Evolutionary conservation across 2,888 invertebrate species (phyloP).

Genomic region (Frankliniella fusca): DNA sequence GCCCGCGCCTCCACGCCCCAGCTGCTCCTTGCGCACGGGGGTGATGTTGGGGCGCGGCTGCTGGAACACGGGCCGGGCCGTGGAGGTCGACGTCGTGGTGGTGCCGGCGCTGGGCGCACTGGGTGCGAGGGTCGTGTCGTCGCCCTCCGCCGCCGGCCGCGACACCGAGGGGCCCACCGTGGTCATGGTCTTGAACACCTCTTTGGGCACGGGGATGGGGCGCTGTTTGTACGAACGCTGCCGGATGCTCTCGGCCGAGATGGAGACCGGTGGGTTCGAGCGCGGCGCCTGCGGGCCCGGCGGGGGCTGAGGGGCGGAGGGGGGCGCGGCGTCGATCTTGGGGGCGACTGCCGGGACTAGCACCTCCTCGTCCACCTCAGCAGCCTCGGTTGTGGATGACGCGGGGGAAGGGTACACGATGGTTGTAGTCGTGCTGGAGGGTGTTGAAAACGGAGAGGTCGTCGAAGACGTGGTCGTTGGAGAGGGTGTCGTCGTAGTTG

Average conservation of each 20-base stretch:
- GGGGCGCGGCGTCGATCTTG: neutral
- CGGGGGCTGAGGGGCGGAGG: neutral
- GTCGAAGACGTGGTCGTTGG: neutral
- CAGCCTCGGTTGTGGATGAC: neutral
- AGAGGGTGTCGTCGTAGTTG: slow-evolving; percentile 19
- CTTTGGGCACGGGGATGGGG: slow-evolving; percentile 35
- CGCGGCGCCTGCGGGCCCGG: neutral
- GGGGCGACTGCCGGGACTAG: neutral
- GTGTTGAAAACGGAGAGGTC: neutral
- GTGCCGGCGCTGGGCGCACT: neutral
- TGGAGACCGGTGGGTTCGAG: slow-evolving; percentile 32
- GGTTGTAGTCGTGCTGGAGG: neutral
- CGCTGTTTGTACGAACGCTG: slow-evolving; percentile 34
- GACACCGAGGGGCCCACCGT: slow-evolving; percentile 35
- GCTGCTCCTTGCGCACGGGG: neutral
- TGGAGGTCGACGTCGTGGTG: neutral
- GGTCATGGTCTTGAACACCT: slow-evolving; percentile 36
- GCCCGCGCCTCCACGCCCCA: neutral
- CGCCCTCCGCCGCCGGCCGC: slow-evolving; percentile 34
- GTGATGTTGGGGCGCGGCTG: slow-evolving; percentile 5
- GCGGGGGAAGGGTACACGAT: neutral
- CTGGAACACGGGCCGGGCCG: neutral
- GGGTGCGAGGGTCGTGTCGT: neutral
- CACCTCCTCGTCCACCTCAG: neutral
- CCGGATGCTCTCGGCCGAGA: slow-evolving; percentile 34